A percentile compares a stretch with the other conserved stretches of the same genome.
Conservation (phyloP, 2,797 vertebrate genomes). For the Clangula hyemalis region DNA sequence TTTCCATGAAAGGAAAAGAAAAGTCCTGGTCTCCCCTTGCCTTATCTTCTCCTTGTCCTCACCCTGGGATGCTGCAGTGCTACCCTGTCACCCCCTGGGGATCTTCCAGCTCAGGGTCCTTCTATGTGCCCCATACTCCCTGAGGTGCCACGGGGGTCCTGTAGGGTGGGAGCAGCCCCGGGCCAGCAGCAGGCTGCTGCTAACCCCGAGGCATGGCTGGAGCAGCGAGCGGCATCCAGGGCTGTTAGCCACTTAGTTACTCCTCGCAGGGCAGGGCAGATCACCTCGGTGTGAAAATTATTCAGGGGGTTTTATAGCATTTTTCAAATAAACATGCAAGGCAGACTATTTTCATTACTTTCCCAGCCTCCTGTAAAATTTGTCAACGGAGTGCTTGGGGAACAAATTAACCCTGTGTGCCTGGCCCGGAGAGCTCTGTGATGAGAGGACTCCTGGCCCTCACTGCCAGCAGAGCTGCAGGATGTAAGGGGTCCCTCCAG, state of each 20-base stretch:
- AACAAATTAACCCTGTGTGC: constrained; percentile 3
- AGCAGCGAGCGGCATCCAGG: fast-evolving
- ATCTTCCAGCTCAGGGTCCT: not conserved
- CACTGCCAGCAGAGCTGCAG: fast-evolving
- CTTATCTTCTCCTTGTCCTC: not conserved
- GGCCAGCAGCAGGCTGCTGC: not conserved
- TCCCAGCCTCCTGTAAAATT: constrained; percentile 63
- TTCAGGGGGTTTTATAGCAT: constrained; percentile 33
- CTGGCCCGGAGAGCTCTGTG: not conserved
- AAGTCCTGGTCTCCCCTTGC: not conserved
- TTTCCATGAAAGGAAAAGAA: not conserved
- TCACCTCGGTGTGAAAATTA: constrained; percentile 51
- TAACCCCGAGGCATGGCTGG: not conserved
- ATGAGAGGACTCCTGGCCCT: not conserved
- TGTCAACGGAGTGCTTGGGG: constrained; percentile 27
- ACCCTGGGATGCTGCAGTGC: not conserved
- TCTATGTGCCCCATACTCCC: fast-evolving
- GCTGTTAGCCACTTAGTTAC: constrained; percentile 4
- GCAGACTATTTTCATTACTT: constrained; percentile 53
- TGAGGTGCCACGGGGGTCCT: not conserved
- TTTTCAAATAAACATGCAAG: constrained; percentile 50
- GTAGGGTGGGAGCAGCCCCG: not conserved
- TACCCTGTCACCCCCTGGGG: not conserved
- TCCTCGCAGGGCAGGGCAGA: not conserved
- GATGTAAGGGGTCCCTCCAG: not conserved